Evolutionary conservation across 2,113 vertebrate species (phyloP).

Genomic region (Heptranchias perlo): DNA sequence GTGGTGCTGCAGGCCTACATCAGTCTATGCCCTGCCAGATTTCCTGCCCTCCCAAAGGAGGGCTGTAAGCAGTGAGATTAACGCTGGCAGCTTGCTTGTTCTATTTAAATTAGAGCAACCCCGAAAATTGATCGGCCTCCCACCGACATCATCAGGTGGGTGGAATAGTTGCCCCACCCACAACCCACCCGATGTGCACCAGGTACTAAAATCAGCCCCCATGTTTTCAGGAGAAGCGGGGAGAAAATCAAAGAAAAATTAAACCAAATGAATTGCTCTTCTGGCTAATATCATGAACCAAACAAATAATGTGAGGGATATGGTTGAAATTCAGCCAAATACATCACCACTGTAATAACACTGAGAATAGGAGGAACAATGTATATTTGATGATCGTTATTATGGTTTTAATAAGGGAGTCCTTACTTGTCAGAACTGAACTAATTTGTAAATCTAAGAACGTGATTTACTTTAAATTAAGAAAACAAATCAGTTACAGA

Average conservation of each 20-base stretch:
- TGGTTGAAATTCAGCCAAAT: too few relatives aligned
- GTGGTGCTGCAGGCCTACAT: neutral
- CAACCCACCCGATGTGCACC: neutral
- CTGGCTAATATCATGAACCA: neutral
- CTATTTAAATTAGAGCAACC: neutral
- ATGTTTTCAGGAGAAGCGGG: neutral
- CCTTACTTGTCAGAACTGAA: neutral
- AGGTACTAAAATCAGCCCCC: neutral
- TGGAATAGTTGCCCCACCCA: neutral
- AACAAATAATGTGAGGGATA: neutral
- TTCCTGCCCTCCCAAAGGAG: neutral
- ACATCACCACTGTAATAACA: neutral
- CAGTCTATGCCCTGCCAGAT: neutral
- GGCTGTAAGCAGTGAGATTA: neutral
- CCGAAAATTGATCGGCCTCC: neutral
- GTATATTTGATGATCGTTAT: neutral
- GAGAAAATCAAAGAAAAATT: neutral
- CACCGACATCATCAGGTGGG: neutral
- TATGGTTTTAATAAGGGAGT: neutral
- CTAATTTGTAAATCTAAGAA: neutral
- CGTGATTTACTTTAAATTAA: neutral
- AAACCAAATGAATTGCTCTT: neutral
- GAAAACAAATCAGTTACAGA: constrained; percentile 4
- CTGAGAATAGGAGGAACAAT: neutral
- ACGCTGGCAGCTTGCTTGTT: neutral